Percentiles rank a stretch among this genome's conserved stretches.
These are phyloP conservation scores for Eupeodes latifasciatus DNA, from an alignment of 2,888 invertebrate species.

Conservation along the genomic window DNA sequence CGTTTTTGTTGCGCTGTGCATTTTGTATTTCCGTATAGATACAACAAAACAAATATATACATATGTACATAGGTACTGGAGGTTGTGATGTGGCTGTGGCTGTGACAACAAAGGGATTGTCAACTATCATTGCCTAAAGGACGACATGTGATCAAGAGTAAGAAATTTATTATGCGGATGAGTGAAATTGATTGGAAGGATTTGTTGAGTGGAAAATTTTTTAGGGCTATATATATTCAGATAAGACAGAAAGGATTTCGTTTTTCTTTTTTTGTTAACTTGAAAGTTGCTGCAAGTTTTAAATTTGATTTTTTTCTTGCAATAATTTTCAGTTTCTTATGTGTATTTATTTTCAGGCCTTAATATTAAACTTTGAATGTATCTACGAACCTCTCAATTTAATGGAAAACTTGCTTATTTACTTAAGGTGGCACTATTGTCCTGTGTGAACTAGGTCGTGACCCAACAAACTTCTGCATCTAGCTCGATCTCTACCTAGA, in stretches of 20 bases:
- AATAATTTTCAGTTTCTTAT: no score
- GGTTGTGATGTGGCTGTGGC: slow-evolving; percentile 20
- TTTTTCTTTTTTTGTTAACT: background rate
- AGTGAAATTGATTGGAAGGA: slow-evolving; percentile 73
- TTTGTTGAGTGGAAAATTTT: slow-evolving; percentile 32
- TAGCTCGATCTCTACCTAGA: no score
- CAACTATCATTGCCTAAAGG: slow-evolving; percentile 67
- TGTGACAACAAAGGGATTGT: slow-evolving; percentile 54
- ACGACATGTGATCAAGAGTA: slow-evolving; percentile 70
- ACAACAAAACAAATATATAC: background rate
- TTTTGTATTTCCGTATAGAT: slow-evolving; percentile 7
- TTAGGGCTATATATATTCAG: background rate
- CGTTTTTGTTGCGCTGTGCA: background rate
- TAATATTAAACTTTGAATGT: no score
- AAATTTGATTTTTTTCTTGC: background rate
- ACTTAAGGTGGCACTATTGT: no score
- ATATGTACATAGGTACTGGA: background rate
- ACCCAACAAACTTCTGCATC: no score
- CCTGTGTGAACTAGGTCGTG: no score
- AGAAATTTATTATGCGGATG: slow-evolving; percentile 67
- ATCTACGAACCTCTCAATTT: no score
- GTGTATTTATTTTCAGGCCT: no score
- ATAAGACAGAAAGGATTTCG: background rate
- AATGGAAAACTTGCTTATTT: no score
- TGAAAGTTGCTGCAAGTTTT: background rate